Base-by-base conservation (phyloP, 1,140 invertebrate species). In the Panagrolaimus sp. region DNA sequence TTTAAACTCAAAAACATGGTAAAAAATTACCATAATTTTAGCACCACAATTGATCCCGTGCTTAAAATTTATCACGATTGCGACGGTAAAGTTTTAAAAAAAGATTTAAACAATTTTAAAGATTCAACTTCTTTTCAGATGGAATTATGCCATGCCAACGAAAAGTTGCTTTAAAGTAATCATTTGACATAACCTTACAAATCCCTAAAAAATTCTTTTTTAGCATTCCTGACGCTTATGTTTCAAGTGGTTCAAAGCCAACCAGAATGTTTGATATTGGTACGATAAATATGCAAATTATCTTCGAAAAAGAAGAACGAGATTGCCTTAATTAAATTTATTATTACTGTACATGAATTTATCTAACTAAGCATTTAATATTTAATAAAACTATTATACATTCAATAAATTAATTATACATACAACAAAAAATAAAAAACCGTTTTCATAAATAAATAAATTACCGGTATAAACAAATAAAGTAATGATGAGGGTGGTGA, bases 221-320 rank as follows among this genome's bases (percentile, higher is more conserved):
- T 63, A 74, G 44, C 10, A 69, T 74, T 47, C 73, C 73, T 12
- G 71, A 74, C 15, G 38, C 65, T 12, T 74, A 69, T 43, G 71
- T 74, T 6, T 69, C 58, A 7, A 58, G 28, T 43, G 71, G 71
- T 0, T 65, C 55, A 0, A 43, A 43, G 5, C 66, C 68, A 7
- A 43, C 66, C 10, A 74, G 74, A 65, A 48, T 69, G 9, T 74
- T 74, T 44, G 73, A 74, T 52, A 68, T 74, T 43, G 73, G 73
- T 14, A 73, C 67, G 26, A 43, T 74, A 12, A 74, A 74, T 43
- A 74, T 74, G 73, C 73, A 74, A 73, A 74, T 74, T 55, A 44
- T 74, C 43, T 74, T 74, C 26, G 55, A 68, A 14, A 55, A 67
- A 44, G 73, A 74, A 73, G 73, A 65, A 47, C 62, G 73, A 43